A percentile compares a stretch with the other conserved stretches of the same genome.
Evolutionary conservation across 2,888 invertebrate genomes (phyloP).

Genomic region (Choristoneura rosaceana): DNA sequence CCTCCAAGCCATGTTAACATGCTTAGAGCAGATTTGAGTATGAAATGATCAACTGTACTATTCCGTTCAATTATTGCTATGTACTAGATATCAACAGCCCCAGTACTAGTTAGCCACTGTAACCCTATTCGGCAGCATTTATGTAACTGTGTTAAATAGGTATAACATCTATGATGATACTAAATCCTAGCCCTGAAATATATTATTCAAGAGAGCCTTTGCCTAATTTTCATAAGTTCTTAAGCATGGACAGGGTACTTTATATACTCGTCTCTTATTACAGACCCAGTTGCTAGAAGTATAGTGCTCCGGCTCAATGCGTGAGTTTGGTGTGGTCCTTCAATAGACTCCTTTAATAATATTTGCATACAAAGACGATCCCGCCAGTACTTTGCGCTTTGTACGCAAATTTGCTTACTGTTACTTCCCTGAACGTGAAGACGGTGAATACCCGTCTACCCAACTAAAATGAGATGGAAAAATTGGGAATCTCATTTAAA

Average conservation of each 20-base stretch:
- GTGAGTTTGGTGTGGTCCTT: conserved; percentile 69
- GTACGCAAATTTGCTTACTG: conserved; percentile 72
- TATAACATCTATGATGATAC: conserved; percentile 2
- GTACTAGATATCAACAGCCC: conserved; percentile 56
- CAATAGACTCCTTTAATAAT: conserved; percentile 74
- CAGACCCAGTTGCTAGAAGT: conserved; percentile 55
- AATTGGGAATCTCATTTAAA: conserved; percentile 26
- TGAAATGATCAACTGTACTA: conserved; percentile 75
- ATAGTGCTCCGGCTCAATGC: conserved; percentile 60
- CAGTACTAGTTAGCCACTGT: conserved; percentile 51
- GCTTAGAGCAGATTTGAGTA: conserved; percentile 78
- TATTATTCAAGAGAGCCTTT: conserved; percentile 49
- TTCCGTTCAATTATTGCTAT: conserved; percentile 70
- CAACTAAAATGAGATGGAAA: conserved; percentile 31
- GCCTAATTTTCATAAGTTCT: conserved; percentile 58
- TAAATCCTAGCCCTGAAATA: conserved; percentile 49
- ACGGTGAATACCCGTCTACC: conserved; percentile 42
- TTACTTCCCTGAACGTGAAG: conserved; percentile 53
- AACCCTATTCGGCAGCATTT: conserved; percentile 12
- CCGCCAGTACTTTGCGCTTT: conserved; percentile 67
- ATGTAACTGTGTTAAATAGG: not conserved
- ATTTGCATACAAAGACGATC: conserved; percentile 79
- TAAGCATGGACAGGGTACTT: conserved; percentile 51
- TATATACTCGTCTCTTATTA: conserved; percentile 55
- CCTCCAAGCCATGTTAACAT: conserved; percentile 77